Conservation (phyloP, 2,113 vertebrate genomes). For the Vulpes ferrilata region DNA sequence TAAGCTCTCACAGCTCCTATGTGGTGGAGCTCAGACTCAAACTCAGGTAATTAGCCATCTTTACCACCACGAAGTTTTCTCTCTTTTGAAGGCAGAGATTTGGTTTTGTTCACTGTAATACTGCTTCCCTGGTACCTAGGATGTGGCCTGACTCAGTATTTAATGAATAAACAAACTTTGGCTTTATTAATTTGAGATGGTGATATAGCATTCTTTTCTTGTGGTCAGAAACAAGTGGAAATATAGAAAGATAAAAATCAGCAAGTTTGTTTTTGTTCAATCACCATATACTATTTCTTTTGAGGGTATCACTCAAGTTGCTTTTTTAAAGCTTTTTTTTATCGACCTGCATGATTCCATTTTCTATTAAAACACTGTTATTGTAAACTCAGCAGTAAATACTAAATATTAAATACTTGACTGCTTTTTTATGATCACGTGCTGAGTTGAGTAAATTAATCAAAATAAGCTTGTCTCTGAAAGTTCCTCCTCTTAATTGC, state of each 20-base stretch:
- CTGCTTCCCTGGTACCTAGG: neutral
- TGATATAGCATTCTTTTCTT: neutral
- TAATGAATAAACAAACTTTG: neutral
- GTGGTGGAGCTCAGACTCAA: neutral
- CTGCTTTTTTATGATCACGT: constrained; percentile 66
- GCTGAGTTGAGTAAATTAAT: constrained; percentile 70
- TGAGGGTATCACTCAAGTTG: neutral
- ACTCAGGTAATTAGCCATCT: neutral
- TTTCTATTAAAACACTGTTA: constrained; percentile 74
- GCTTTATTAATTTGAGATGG: neutral
- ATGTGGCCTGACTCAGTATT: neutral
- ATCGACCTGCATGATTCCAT: constrained; percentile 58
- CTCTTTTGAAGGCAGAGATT: neutral
- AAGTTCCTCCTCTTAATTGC: constrained; percentile 64
- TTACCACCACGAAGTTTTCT: neutral
- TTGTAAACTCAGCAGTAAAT: constrained; percentile 77
- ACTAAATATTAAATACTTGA: constrained; percentile 78
- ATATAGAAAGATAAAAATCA: neutral
- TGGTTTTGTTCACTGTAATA: neutral
- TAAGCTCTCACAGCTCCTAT: neutral
- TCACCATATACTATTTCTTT: neutral
- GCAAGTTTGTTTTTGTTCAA: neutral
- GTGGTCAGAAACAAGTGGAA: neutral
- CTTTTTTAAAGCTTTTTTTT: constrained; percentile 7
- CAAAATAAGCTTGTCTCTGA: constrained; percentile 63